A percentile compares a stretch with the other conserved stretches of the same genome.
Conservation (phyloP, 2,113 vertebrate genomes). For the Oceanites oceanicus region DNA sequence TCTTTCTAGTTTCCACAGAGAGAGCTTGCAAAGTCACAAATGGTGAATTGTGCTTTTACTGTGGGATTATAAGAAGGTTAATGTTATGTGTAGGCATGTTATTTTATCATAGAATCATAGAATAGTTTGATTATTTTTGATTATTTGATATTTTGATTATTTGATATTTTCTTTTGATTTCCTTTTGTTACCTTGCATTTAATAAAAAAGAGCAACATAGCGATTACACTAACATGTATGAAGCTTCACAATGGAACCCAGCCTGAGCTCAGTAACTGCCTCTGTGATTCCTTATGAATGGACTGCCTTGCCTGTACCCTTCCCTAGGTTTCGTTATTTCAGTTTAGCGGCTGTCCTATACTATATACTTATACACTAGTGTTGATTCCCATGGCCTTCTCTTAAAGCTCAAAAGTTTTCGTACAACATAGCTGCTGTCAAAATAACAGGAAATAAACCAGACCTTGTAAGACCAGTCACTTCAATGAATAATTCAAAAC, state of each 20-base stretch:
- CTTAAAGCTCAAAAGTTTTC: neutral
- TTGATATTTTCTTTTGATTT: too few species aligned
- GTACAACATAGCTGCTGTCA: neutral
- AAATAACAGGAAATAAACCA: neutral
- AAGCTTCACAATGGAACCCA: neutral
- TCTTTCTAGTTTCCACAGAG: neutral
- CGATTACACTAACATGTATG: rapidly evolving
- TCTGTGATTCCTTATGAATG: neutral
- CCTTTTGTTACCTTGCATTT: neutral
- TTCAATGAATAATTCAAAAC: neutral
- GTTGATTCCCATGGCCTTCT: neutral
- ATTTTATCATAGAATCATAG: too few species aligned
- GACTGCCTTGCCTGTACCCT: neutral
- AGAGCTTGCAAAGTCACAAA: neutral
- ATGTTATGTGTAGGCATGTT: neutral
- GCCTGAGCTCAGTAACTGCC: neutral
- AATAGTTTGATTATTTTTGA: too few species aligned
- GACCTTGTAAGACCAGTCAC: neutral
- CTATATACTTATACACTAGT: neutral
- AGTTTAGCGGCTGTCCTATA: neutral
- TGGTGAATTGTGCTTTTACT: neutral
- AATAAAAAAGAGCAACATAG: neutral
- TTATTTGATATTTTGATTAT: too few species aligned
- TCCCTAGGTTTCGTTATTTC: neutral
- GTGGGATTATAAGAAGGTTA: neutral